Base-by-base conservation (phyloP, 2,888 invertebrate species). In the Lottia gigantea region DNA sequence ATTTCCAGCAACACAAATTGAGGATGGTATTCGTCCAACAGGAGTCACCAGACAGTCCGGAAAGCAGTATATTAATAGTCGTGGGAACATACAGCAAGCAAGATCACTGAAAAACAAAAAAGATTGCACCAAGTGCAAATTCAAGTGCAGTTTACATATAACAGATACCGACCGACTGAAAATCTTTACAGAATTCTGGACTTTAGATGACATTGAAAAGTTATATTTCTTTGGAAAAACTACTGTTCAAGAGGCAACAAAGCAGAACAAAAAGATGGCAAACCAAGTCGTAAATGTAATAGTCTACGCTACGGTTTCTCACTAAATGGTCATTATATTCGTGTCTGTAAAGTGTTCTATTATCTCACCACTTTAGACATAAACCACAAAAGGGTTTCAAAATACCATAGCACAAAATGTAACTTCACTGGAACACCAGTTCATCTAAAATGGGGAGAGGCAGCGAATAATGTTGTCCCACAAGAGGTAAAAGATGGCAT, bases 401-500 rank as follows among this genome's bases (percentile, higher is more conserved):
- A 49, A n/a, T 49, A 16, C 19, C 49, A 49, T 49, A n/a, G 16
- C n/a, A n/a, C 49, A 49, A 49, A 49, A 19, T 19, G 19, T n/a
- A 19, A 16, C 14, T 49, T 19, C 11, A 19, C n/a, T 16, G 49
- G 47, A 16, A 49, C n/a, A 49, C 49, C 49, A 49, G 19, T 19
- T 49, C 49, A 49, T 19, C 49, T 49, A 16, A 16, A n/a, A n/a
- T 47, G 47, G 47, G 47, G 47, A 16, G 47, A 47, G 47, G 47
- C 47, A 47, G 47, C 47, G 45, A 65, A 46, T 64, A 49, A 62
- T 25, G 61, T 67, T 3, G 11, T 26, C 19, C 62, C 67, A 3
- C 68, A 62, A 14, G 64, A 63, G 14, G n/a, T 47, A 15, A 67
- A 67, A 49, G 71, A 71, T 25, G 26, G 71, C 2, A 63, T 71